Evolutionary conservation across 2,113 vertebrate genomes (phyloP).

Genomic region (Syngnathus floridae): DNA sequence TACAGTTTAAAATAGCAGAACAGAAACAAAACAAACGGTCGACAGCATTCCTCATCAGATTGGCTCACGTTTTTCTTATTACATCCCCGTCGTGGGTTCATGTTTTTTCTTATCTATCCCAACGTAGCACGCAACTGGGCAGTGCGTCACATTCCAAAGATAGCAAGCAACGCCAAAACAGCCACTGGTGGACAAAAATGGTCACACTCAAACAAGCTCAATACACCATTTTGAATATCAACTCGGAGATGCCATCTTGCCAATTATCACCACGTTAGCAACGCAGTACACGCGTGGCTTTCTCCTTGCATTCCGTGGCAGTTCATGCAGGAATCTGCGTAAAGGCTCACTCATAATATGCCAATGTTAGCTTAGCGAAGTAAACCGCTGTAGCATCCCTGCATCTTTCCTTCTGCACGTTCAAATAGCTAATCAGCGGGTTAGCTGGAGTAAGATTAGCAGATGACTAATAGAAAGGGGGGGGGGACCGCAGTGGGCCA

Average conservation of each 20-base stretch:
- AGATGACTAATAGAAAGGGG: conserved; percentile 20
- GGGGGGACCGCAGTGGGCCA: not conserved
- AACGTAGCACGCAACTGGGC: conserved; percentile 30
- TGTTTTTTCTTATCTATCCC: conserved; percentile 25
- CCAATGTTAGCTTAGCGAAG: conserved; percentile 48
- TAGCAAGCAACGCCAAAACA: conserved; percentile 52
- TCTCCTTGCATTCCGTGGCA: conserved; percentile 11
- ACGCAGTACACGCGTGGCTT: not conserved
- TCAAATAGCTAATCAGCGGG: conserved; percentile 47
- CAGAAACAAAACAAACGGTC: not conserved
- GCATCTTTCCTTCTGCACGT: conserved; percentile 44
- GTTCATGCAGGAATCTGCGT: conserved; percentile 27
- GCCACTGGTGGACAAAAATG: conserved; percentile 60
- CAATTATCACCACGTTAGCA: conserved; percentile 44
- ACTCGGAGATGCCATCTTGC: conserved; percentile 62
- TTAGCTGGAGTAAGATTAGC: conserved; percentile 28
- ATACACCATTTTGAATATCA: conserved; percentile 73
- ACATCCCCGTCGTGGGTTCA: conserved; percentile 7
- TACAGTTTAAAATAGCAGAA: not conserved
- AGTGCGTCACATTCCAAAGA: conserved; percentile 49
- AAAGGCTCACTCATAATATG: conserved; percentile 21
- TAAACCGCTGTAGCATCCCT: conserved; percentile 52
- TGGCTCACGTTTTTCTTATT: not conserved
- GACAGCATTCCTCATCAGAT: not conserved
- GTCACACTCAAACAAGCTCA: conserved; percentile 65